A percentile compares a stretch with the other conserved stretches of the same genome.
Evolutionary conservation across 2,888 invertebrate genomes (phyloP).

Genomic region (Troides helena): DNA sequence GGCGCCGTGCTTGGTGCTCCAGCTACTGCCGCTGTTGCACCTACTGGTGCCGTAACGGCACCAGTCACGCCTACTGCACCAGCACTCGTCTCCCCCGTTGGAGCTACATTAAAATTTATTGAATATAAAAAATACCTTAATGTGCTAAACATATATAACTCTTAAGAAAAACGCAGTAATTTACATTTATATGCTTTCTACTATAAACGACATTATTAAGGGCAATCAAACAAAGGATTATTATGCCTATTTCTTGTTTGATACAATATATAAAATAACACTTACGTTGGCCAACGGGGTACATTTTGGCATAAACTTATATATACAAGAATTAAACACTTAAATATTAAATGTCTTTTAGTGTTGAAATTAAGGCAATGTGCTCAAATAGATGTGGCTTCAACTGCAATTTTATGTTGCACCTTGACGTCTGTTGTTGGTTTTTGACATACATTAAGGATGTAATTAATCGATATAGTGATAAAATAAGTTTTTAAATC

Average conservation of each 20-base stretch:
- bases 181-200: constrained; percentile 25
- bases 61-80: constrained; percentile 67
- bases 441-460: constrained; percentile 33
- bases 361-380: constrained; percentile 59
- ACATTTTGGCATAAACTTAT: constrained; percentile 60
- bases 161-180: background rate
- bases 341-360: constrained; percentile 48
- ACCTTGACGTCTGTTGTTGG: constrained; percentile 45
- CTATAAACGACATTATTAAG: constrained; percentile 54
- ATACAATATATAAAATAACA: constrained; percentile 38
- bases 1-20: constrained; percentile 73
- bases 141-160: constrained; percentile 28
- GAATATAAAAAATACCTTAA: constrained; percentile 21
- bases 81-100: constrained; percentile 77
- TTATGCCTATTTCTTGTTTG: constrained; percentile 44
- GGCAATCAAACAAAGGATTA: constrained; percentile 73
- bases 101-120: constrained; percentile 50
- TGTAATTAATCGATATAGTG: constrained; percentile 4
- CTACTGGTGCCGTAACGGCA: constrained; percentile 81
- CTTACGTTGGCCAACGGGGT: constrained; percentile 77
- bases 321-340: constrained; percentile 58
- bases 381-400: constrained; percentile 53
- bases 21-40: constrained; percentile 74
- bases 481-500: background rate
- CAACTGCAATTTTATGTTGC: constrained; percentile 45